Evolutionary conservation across 2,888 invertebrate species (phyloP).

Genomic region (Hydrotaea cyrtoneurina): DNA sequence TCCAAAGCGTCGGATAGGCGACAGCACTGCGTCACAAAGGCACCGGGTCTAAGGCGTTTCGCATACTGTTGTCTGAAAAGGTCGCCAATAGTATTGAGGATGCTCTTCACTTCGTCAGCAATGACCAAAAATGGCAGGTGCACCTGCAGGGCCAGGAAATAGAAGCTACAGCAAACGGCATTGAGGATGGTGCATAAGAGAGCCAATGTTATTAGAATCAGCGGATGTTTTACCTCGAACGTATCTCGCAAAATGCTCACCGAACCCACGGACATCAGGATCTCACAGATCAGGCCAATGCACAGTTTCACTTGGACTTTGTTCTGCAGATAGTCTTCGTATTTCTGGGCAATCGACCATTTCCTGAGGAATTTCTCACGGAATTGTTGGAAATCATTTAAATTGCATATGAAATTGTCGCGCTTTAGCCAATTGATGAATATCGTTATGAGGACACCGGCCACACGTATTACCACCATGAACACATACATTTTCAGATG

Average conservation of each 20-base stretch:
- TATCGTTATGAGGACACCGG: neutral
- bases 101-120: neutral
- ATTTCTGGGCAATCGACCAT: neutral
- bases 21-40: neutral
- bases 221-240: slow-evolving; percentile 31
- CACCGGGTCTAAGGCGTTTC: neutral
- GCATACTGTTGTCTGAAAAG: neutral
- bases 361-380: slow-evolving; percentile 5
- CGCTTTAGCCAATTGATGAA: slow-evolving; percentile 42
- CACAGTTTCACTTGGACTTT: neutral
- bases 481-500: neutral
- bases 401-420: neutral
- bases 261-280: neutral
- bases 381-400: slow-evolving; percentile 30
- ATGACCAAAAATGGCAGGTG: neutral
- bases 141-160: slow-evolving; percentile 13
- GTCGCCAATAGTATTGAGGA: neutral
- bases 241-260: neutral
- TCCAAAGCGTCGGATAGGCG: slow-evolving; percentile 41
- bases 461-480: neutral
- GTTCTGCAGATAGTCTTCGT: neutral
- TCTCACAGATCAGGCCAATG: neutral
- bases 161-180: slow-evolving; percentile 28
- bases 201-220: neutral
- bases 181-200: slow-evolving; percentile 35